Evolutionary conservation across 2,888 invertebrate genomes (phyloP).

Genomic region (Sceliomorpha sp.): DNA sequence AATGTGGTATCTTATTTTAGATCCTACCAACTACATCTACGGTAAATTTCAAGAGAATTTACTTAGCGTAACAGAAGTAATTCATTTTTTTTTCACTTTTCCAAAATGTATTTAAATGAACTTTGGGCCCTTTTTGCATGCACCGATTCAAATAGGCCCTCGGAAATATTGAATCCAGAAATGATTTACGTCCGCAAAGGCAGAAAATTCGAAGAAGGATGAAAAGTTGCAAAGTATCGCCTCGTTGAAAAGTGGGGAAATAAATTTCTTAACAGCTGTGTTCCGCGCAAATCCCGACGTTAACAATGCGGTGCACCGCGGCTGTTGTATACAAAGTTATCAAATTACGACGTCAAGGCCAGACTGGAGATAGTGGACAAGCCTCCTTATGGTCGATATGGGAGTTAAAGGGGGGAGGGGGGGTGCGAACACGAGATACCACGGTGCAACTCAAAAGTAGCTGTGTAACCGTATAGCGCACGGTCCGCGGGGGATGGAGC

Average conservation of each 20-base stretch:
- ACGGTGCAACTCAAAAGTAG: constrained; percentile 53
- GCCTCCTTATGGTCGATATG: constrained; percentile 52
- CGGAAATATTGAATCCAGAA: constrained; percentile 5
- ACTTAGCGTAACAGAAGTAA: no score
- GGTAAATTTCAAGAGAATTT: no score
- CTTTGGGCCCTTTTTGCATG: no score
- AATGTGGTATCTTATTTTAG: no score
- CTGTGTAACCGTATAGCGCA: constrained; percentile 47
- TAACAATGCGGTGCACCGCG: constrained; percentile 49
- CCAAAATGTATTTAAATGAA: no score
- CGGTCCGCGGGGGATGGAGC: constrained; percentile 31
- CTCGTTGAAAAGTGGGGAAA: constrained; percentile 37
- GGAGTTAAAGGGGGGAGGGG: constrained; percentile 50
- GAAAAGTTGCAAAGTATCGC: constrained; percentile 28
- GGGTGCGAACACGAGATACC: constrained; percentile 49
- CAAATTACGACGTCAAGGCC: constrained; percentile 57
- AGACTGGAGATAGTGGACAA: constrained; percentile 54
- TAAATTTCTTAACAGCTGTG: constrained; percentile 53
- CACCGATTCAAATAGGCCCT: background rate
- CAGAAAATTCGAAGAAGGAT: constrained; percentile 10
- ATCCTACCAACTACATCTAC: no score
- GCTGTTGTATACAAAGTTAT: constrained; percentile 56
- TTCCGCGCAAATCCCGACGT: constrained; percentile 43
- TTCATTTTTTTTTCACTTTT: no score
- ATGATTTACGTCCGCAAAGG: no score